Conservation (phyloP, 2,888 invertebrate species). For the Cryptocephalus primarius region DNA sequence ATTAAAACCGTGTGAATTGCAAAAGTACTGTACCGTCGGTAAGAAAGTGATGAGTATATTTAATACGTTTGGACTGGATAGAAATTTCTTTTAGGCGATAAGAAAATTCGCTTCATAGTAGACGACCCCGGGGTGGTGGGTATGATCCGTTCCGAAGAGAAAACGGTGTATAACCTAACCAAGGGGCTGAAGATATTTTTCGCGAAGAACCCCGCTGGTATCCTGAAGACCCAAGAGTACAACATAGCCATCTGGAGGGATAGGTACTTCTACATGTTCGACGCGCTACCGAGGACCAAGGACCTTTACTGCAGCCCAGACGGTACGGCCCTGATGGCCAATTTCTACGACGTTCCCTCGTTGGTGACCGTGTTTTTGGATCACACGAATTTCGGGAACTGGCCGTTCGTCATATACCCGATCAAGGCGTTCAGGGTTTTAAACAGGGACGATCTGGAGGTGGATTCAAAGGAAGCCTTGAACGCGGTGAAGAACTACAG, state of each 20-base stretch:
- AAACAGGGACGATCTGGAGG: slow-evolving; percentile 40
- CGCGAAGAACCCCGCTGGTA: slow-evolving; percentile 41
- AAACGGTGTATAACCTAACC: slow-evolving; percentile 36
- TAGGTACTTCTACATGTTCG: slow-evolving; percentile 52
- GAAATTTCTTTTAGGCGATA: slow-evolving; percentile 19
- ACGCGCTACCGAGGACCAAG: slow-evolving; percentile 47
- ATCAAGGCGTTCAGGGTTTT: slow-evolving; percentile 26
- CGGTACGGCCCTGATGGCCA: slow-evolving; percentile 47
- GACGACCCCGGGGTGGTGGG: slow-evolving; percentile 33
- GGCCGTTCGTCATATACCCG: slow-evolving; percentile 23
- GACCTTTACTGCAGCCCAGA: slow-evolving; percentile 41
- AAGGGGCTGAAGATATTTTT: slow-evolving; percentile 48
- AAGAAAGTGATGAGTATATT: slow-evolving; percentile 17
- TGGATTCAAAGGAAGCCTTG: slow-evolving; percentile 40
- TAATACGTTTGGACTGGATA: neutral
- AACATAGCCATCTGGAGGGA: slow-evolving; percentile 47
- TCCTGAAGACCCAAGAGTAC: slow-evolving; percentile 34
- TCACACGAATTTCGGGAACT: slow-evolving; percentile 18
- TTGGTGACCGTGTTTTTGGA: slow-evolving; percentile 43
- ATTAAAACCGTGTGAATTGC: slow-evolving; percentile 37
- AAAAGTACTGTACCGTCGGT: slow-evolving; percentile 39
- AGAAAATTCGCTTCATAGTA: slow-evolving; percentile 34
- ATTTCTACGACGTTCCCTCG: slow-evolving; percentile 42
- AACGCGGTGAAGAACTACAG: slow-evolving; percentile 45
- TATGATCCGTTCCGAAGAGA: slow-evolving; percentile 28